Percentiles rank a stretch among this genome's conserved stretches.
Conservation (phyloP, 2,113 vertebrate genomes). For the Semnornis frantzii region DNA sequence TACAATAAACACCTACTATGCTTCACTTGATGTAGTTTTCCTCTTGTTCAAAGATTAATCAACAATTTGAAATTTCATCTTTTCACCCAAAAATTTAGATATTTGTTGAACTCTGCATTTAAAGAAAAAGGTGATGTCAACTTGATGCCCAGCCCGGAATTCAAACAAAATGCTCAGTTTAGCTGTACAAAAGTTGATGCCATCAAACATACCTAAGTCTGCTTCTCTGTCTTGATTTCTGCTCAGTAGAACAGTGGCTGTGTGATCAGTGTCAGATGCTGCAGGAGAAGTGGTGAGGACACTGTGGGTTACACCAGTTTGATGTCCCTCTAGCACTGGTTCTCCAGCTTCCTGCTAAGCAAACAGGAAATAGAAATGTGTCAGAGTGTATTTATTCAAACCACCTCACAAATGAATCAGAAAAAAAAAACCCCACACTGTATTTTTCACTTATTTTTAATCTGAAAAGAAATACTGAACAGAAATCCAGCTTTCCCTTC, state of each 20-base stretch:
- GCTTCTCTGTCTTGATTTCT: constrained; percentile 46
- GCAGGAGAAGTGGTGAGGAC: constrained; percentile 41
- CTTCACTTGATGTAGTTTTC: neutral
- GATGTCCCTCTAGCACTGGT: constrained; percentile 72
- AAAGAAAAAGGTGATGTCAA: neutral
- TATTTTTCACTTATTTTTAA: neutral
- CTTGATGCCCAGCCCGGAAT: neutral
- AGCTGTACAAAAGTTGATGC: neutral
- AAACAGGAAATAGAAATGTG: constrained; percentile 89
- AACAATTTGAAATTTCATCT: neutral
- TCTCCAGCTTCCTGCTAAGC: constrained; percentile 85
- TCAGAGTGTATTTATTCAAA: constrained; percentile 63
- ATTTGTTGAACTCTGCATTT: neutral
- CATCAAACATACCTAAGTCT: constrained; percentile 74
- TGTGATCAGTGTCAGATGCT: neutral
- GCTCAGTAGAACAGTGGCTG: neutral
- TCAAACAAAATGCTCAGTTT: neutral
- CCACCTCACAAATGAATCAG: constrained; percentile 9
- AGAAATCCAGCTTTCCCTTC: neutral
- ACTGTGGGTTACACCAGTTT: constrained; percentile 44
- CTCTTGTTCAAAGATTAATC: neutral
- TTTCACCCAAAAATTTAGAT: neutral
- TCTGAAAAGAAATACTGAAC: neutral
- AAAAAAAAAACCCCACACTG: neutral
- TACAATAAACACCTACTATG: neutral